Evolutionary conservation across 2,797 vertebrate genomes (phyloP).

Genomic region (Netta rufina): DNA sequence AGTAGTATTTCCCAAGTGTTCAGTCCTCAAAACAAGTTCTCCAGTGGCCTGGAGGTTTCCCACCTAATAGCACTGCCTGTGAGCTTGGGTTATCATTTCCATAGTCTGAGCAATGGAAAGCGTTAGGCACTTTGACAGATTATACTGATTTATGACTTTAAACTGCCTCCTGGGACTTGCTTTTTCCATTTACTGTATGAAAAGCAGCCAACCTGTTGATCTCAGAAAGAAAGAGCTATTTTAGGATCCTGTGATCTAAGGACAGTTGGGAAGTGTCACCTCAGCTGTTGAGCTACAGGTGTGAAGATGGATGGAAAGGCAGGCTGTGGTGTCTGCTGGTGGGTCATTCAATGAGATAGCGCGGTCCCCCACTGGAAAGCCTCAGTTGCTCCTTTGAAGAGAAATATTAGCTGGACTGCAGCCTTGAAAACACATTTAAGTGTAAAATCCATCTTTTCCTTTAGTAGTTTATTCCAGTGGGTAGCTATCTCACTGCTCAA

Average conservation of each 20-base stretch:
- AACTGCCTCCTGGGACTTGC: background rate
- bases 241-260: background rate
- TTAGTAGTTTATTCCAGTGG: background rate
- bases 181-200: background rate
- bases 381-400: background rate
- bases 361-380: background rate
- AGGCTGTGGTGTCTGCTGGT: background rate
- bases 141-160: background rate
- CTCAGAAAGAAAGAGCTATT: background rate
- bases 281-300: background rate
- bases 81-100: background rate
- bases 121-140: background rate
- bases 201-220: background rate
- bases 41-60: background rate
- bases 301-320: background rate
- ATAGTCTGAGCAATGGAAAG: background rate
- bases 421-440: background rate
- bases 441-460: background rate
- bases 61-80: background rate
- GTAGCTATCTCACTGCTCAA: background rate
- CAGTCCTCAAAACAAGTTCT: background rate
- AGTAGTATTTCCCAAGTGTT: background rate
- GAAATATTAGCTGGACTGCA: background rate
- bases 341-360: accelerated
- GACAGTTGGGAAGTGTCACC: background rate